Percentiles rank a stretch among this genome's conserved stretches.
These are phyloP conservation scores for Eutrigla gurnardus DNA, from an alignment of 2,797 vertebrate genomes.

Conservation along the genomic window DNA sequence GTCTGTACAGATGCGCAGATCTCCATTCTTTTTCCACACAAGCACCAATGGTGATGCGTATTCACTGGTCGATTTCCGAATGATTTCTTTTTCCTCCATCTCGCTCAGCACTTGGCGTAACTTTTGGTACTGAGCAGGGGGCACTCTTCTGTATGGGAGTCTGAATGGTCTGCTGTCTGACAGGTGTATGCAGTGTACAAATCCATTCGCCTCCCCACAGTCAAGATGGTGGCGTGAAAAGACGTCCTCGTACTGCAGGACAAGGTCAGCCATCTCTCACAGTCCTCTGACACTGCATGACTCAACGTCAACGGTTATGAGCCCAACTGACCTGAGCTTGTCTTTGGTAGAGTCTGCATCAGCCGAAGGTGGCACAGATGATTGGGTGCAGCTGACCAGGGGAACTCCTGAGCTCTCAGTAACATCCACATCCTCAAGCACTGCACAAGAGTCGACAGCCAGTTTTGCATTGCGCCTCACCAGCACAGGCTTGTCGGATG, in stretches of 20 bases:
- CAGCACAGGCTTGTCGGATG: conserved; percentile 1
- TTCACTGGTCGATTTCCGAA: not conserved
- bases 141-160: conserved; percentile 25
- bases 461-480: conserved; percentile 37
- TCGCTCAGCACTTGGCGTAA: conserved; percentile 7
- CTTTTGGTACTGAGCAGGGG: conserved; percentile 20
- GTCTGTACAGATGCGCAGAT: conserved; percentile 4
- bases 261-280: not conserved
- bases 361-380: not conserved
- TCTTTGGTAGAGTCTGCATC: not conserved
- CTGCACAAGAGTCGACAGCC: too few species aligned
- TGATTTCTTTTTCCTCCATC: conserved; percentile 17
- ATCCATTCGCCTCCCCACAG: conserved; percentile 10
- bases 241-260: conserved; percentile 14
- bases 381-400: too few species aligned
- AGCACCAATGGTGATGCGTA: conserved; percentile 10
- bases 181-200: conserved; percentile 28
- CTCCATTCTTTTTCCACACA: conserved; percentile 22
- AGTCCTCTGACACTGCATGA: not conserved
- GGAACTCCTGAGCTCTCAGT: too few species aligned
- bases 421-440: too few species aligned
- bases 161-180: conserved; percentile 19
- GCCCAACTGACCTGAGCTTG: not conserved
- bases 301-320: not conserved
- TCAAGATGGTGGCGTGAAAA: conserved; percentile 31